Conservation (phyloP, 2,113 vertebrate species). For the Athene noctua region DNA sequence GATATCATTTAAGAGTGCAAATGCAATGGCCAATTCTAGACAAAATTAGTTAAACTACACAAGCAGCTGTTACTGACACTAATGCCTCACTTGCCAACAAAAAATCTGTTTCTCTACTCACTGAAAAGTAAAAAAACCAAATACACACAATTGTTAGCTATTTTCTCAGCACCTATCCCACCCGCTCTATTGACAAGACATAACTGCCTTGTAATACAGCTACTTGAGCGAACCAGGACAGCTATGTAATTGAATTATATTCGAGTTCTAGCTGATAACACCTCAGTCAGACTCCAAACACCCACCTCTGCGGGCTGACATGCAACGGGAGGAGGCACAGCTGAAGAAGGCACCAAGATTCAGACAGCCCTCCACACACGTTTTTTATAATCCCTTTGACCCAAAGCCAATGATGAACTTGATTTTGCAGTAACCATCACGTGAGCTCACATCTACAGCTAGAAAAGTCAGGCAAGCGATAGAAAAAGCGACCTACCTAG, state of each 20-base stretch:
- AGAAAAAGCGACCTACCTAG: neutral
- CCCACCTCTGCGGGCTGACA: neutral
- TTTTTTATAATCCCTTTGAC: neutral
- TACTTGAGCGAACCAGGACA: neutral
- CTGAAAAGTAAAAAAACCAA: neutral
- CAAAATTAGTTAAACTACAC: neutral
- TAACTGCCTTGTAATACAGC: neutral
- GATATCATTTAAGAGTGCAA: neutral
- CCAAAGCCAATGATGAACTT: neutral
- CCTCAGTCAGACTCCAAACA: neutral
- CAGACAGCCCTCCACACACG: neutral
- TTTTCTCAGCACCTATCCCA: neutral
- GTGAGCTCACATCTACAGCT: neutral
- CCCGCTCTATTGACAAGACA: neutral
- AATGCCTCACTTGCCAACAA: neutral
- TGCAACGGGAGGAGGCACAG: neutral
- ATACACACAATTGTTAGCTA: neutral
- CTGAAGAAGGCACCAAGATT: neutral
- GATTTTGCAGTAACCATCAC: neutral
- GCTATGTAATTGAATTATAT: rapidly evolving
- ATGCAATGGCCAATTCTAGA: neutral
- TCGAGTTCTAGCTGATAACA: rapidly evolving
- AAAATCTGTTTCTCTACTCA: neutral
- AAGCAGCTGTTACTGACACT: neutral
- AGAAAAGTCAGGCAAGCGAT: neutral